These are phyloP conservation scores for Pipistrellus pygmaeus DNA, from an alignment of 2,797 vertebrate species.

Conservation along the genomic window DNA sequence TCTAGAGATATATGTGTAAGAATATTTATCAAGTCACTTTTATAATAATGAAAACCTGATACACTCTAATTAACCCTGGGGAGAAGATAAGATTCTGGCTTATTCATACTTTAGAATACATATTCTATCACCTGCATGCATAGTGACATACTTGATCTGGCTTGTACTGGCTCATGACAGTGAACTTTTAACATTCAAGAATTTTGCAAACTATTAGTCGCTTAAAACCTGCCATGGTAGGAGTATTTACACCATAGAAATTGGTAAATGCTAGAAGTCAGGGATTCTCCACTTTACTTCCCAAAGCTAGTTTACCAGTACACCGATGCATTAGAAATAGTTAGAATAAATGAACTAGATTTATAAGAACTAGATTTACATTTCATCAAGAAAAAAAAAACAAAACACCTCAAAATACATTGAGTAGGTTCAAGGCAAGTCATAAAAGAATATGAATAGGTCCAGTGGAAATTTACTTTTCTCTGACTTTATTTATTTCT, in stretches of 20 bases:
- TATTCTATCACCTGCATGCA: neutral
- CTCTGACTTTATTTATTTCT: neutral
- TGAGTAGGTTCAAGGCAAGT: neutral
- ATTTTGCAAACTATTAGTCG: neutral
- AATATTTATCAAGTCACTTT: neutral
- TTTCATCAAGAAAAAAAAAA: constrained; percentile 21
- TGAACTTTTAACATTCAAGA: neutral
- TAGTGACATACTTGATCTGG: neutral
- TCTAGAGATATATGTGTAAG: neutral
- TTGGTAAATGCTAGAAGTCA: neutral
- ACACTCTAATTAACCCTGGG: neutral
- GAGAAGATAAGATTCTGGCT: neutral
- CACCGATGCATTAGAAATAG: neutral
- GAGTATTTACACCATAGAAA: neutral
- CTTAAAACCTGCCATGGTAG: neutral
- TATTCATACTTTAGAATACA: neutral
- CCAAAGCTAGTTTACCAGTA: neutral
- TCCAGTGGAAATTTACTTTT: neutral
- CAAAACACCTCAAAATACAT: neutral
- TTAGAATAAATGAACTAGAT: neutral
- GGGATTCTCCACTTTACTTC: neutral
- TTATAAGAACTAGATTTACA: neutral
- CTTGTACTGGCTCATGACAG: neutral
- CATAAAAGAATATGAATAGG: neutral
- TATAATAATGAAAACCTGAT: neutral